phyloP scores from a whole-genome alignment of 2,888 invertebrate genomes.

The Drosophila incognita region DNA sequence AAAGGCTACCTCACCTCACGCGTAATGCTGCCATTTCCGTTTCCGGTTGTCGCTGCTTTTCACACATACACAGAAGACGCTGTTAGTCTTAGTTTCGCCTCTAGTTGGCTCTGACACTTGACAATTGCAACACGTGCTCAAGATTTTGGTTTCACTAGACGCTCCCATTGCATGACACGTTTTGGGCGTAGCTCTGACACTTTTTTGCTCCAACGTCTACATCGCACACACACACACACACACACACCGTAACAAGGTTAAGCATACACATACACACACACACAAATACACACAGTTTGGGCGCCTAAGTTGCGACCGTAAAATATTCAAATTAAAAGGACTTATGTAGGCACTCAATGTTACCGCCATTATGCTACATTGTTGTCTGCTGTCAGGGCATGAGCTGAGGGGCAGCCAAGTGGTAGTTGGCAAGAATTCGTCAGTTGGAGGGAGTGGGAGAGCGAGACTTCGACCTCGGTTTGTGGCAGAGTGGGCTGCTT shows the following conservation, averaged over 20 bases:
- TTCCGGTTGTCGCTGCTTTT: conserved; percentile 50
- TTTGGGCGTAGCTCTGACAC: conserved; percentile 48
- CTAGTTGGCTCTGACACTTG: conserved; percentile 53
- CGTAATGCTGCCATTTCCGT: conserved; percentile 63
- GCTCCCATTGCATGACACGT: conserved; percentile 29
- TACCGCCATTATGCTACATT: conserved; percentile 76
- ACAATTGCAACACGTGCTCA: conserved; percentile 76
- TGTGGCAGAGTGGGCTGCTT: conserved; percentile 50
- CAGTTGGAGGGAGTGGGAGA: conserved; percentile 7
- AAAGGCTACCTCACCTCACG: conserved; percentile 24
- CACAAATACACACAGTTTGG: conserved; percentile 3
- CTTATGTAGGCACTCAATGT: conserved; percentile 82
- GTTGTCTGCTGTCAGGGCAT: conserved; percentile 51
- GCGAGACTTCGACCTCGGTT: conserved; percentile 48
- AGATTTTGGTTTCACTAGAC: conserved; percentile 41
- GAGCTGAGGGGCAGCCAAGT: not conserved
- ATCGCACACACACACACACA: conserved; percentile 25
- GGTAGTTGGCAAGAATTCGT: not conserved
- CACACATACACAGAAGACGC: conserved; percentile 15
- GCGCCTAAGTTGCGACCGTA: conserved; percentile 58
- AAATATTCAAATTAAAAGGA: conserved; percentile 83
- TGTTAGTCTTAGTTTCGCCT: conserved; percentile 22
- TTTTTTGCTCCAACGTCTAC: conserved; percentile 33
- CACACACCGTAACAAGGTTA: conserved; percentile 7
- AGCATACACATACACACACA: not conserved